Base-by-base conservation (phyloP, 2,113 vertebrate genomes). In the Proteles cristata region DNA sequence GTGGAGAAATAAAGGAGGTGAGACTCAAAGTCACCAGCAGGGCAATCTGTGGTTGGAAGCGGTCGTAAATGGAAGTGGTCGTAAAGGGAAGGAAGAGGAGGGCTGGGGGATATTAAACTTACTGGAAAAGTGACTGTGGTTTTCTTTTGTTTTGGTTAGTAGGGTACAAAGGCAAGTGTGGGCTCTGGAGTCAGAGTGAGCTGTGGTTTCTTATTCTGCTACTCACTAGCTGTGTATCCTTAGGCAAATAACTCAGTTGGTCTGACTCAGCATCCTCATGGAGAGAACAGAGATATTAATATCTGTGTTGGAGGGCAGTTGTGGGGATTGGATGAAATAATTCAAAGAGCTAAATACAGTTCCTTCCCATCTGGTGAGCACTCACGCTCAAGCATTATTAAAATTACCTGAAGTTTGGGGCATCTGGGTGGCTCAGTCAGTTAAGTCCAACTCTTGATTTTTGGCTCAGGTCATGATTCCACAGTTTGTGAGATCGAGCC, bases 251-350 rank as follows among this genome's bases (percentile, higher is more conserved):
- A 76, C 33, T 55, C 63, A 39, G 33, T 11, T 15, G 7, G 19
- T 94, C 26, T 90, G 76, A 95, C 45, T 90, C 80, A 90, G 43
- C 83, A 90, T 97, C 95, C 87, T 91, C 33, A 11, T 12, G 39
- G 35, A 43, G 33, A 87, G 94, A 94, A 95, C 1, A 45, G 31
- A 6, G 35, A 63, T 88, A 81, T 58, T 87, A 65, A 55, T 33
- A 81, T 43, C 74, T 66, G 31, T 10, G 11, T 21, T 68, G 11
- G 58, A 50, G 35, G 21, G 50, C 7, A 39, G 50, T 23, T 53
- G 35, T 26, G 88, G 93, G 33, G 53, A 83, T 11, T 53, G 17
- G 84, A 80, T 45, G 90, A 88, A 94, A 63, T 69, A 94, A 79
- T 5, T n/a, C 69, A 71, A 50, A 95, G 48, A 84, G n/a, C 11